Evolutionary conservation across 1,140 invertebrate species (phyloP).

Genomic region (Plodia interpunctella): DNA sequence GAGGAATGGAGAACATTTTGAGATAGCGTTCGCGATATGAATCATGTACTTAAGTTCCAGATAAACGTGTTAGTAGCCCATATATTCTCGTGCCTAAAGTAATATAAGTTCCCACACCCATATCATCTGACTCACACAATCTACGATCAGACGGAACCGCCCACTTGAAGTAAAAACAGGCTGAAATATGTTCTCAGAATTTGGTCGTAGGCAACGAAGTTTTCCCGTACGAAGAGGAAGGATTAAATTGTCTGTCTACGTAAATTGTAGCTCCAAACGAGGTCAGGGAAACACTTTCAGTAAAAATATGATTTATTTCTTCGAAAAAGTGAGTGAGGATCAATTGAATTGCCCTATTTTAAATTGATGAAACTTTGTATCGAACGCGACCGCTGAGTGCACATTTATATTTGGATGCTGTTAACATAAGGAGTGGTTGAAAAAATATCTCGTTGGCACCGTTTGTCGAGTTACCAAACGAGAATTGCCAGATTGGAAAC

Average conservation of each 20-base stretch:
- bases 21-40: constrained; percentile 35
- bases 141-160: constrained; percentile 38
- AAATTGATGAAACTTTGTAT: not conserved
- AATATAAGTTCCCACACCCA: constrained; percentile 50
- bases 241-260: constrained; percentile 30
- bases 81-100: constrained; percentile 29
- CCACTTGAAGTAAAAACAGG: constrained; percentile 45
- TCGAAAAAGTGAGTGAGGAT: not conserved
- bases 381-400: not conserved
- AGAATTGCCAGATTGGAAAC: constrained; percentile 52
- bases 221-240: constrained; percentile 19
- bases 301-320: constrained; percentile 9
- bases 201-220: constrained; percentile 23
- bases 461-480: constrained; percentile 40
- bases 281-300: constrained; percentile 20
- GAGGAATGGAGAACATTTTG: constrained; percentile 23
- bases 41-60: constrained; percentile 31
- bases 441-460: constrained; percentile 31
- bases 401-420: constrained; percentile 2
- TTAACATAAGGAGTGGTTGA: constrained; percentile 23
- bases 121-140: constrained; percentile 50
- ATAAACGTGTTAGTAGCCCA: constrained; percentile 29
- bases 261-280: constrained; percentile 24
- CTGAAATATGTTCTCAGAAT: constrained; percentile 35
- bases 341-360: not conserved